A percentile compares a stretch with the other conserved stretches of the same genome.
These are phyloP conservation scores for Vanessa cardui DNA, from an alignment of 2,888 invertebrate species.

Conservation along the genomic window DNA sequence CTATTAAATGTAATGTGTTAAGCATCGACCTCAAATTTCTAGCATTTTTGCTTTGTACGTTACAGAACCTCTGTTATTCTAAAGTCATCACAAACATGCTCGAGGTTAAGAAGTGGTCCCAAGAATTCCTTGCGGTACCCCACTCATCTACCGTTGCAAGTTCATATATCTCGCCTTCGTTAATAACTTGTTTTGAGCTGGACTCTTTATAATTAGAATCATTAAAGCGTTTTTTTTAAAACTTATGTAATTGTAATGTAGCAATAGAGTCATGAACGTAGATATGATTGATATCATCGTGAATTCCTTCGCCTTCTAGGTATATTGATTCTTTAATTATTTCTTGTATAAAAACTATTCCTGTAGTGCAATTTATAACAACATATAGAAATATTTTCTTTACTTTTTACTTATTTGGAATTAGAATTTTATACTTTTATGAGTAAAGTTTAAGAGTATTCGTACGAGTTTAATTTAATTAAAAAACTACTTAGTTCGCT, in stretches of 20 bases:
- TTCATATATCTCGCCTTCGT: constrained; percentile 22
- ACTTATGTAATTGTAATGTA: constrained; percentile 5
- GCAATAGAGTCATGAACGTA: constrained; percentile 23
- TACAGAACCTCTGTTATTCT: constrained; percentile 43
- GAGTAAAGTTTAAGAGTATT: not conserved
- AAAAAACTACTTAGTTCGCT: not conserved
- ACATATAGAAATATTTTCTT: constrained; percentile 10
- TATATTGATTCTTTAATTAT: not conserved
- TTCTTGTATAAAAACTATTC: not conserved
- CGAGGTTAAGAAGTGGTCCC: constrained; percentile 56
- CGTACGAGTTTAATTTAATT: not conserved
- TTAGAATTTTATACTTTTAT: not conserved
- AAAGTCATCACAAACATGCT: constrained; percentile 44
- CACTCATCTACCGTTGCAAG: constrained; percentile 29
- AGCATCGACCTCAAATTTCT: constrained; percentile 59
- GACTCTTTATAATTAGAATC: constrained; percentile 19
- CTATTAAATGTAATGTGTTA: constrained; percentile 35
- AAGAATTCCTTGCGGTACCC: constrained; percentile 63
- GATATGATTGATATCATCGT: constrained; percentile 15
- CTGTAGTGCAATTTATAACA: not conserved
- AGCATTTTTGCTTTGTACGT: constrained; percentile 46
- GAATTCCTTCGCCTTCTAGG: constrained; percentile 10
- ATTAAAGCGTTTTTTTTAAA: constrained; percentile 12
- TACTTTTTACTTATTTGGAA: not conserved
- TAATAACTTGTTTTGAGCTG: constrained; percentile 20